phyloP scores from a whole-genome alignment of 1,140 invertebrate genomes.

The Eumaeus atala region DNA sequence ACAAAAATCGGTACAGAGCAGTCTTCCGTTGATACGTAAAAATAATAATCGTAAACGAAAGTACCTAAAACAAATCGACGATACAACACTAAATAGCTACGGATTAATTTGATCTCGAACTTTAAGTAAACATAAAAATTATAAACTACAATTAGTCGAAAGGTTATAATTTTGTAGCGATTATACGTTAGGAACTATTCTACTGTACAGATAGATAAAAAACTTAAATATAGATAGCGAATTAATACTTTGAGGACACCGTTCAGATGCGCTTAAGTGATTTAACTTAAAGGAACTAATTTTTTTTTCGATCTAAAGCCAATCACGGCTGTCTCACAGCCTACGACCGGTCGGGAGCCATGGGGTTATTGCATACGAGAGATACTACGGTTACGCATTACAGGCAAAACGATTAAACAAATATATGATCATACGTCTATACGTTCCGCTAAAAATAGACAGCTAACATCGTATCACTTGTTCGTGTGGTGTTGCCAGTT shows the following conservation, averaged over 20 bases:
- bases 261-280: constrained; percentile 25
- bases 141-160: constrained; percentile 53
- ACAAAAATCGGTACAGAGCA: constrained; percentile 56
- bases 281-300: constrained; percentile 44
- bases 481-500: constrained; percentile 68
- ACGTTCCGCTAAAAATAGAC: constrained; percentile 58
- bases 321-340: constrained; percentile 54
- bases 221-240: constrained; percentile 43
- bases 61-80: constrained; percentile 31
- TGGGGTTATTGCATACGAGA: constrained; percentile 35
- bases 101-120: constrained; percentile 57
- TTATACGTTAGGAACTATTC: constrained; percentile 72
- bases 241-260: constrained; percentile 57
- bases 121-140: constrained; percentile 56
- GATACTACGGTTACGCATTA: constrained; percentile 51
- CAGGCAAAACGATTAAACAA: constrained; percentile 58
- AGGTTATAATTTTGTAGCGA: constrained; percentile 69
- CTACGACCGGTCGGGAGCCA: constrained; percentile 27
- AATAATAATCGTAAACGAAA: constrained; percentile 29
- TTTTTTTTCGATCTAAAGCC: constrained; percentile 27
- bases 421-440: constrained; percentile 43
- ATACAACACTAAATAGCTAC: constrained; percentile 51
- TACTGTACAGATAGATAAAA: constrained; percentile 68
- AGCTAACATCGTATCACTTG: constrained; percentile 68
- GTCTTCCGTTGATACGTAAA: constrained; percentile 62